Conservation (phyloP, 2,113 vertebrate genomes). For the Genyomyrus donnyi region DNA sequence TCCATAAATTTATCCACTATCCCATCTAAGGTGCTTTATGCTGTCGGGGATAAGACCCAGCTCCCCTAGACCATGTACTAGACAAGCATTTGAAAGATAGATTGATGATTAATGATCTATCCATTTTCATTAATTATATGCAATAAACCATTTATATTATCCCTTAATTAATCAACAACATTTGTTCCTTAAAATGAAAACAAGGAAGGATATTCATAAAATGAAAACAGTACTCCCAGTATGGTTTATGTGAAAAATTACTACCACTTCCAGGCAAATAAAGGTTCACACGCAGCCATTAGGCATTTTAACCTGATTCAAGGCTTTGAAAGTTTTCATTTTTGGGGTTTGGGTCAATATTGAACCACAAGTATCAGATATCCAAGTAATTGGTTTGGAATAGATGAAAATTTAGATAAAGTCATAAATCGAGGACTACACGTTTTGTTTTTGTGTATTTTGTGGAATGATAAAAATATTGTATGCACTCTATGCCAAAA, state of each 20-base stretch:
- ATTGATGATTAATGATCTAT: not conserved
- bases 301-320: not conserved
- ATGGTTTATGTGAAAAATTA: not conserved
- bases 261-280: not conserved
- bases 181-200: not conserved
- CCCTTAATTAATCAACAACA: not conserved
- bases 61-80: not conserved
- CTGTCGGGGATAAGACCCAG: not conserved
- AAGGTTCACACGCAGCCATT: not conserved
- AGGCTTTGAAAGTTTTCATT: not conserved
- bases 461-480: not conserved
- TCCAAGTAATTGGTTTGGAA: not conserved
- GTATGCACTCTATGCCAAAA: not conserved
- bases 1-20: not conserved
- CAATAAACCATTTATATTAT: not conserved
- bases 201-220: not conserved
- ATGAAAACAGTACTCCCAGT: not conserved
- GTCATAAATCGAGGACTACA: not conserved
- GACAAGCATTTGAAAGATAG: not conserved
- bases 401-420: not conserved
- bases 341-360: not conserved
- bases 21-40: not conserved
- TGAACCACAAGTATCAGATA: not conserved
- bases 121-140: not conserved
- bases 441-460: not conserved